These are phyloP conservation scores for Acanthoscelides obtectus DNA, from an alignment of 2,888 invertebrate species.

Conservation along the genomic window DNA sequence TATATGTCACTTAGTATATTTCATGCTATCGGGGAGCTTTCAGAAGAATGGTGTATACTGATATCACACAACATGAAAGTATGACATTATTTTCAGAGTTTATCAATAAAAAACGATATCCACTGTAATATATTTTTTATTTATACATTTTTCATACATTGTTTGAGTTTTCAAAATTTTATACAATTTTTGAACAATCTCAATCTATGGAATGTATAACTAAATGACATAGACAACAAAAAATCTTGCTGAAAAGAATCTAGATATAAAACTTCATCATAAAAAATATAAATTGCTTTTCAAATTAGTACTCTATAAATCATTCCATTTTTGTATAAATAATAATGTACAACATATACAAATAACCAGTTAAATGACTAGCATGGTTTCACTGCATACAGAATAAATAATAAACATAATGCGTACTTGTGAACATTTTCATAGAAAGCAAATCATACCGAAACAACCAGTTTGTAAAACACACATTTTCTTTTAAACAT, in stretches of 20 bases:
- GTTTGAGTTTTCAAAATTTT: constrained; percentile 18
- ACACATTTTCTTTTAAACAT: too few relatives aligned
- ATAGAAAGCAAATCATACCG: neutral
- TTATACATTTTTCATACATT: constrained; percentile 38
- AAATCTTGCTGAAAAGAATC: neutral
- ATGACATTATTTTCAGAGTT: neutral
- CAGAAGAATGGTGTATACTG: too few relatives aligned
- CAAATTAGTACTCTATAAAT: constrained; percentile 8
- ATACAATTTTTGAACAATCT: constrained; percentile 10
- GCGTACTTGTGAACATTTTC: constrained; percentile 27
- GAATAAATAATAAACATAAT: constrained; percentile 40
- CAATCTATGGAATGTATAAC: neutral
- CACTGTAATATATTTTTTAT: constrained; percentile 26
- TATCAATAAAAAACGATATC: constrained; percentile 18
- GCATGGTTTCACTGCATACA: constrained; percentile 41
- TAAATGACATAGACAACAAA: neutral
- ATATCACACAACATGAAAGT: neutral
- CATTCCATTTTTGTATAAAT: constrained; percentile 31
- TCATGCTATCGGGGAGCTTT: too few relatives aligned
- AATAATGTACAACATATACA: constrained; percentile 43
- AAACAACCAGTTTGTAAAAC: too few relatives aligned
- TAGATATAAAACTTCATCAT: constrained; percentile 1
- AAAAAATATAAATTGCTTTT: constrained; percentile 11
- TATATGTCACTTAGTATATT: too few relatives aligned
- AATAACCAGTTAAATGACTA: constrained; percentile 45